phyloP scores from a whole-genome alignment of 2,797 vertebrate species.

The Linurgus olivaceus region DNA sequence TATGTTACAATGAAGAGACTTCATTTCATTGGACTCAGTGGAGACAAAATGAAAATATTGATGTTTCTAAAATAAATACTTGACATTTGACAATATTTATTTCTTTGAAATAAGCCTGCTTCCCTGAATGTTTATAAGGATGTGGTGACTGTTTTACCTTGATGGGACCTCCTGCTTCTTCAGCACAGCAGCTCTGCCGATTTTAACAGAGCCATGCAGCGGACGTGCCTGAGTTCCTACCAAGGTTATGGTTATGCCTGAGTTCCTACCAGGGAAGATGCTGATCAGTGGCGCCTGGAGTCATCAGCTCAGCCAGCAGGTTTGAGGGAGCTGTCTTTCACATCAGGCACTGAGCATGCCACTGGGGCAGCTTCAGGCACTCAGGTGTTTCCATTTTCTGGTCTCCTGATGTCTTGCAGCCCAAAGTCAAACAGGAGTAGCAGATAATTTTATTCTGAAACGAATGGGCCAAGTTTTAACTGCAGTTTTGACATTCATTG shows the following conservation, averaged over 20 bases:
- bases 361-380: neutral
- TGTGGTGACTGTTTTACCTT: neutral
- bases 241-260: neutral
- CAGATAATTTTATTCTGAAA: neutral
- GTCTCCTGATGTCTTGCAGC: neutral
- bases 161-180: neutral
- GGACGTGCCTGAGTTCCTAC: neutral
- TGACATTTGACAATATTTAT: neutral
- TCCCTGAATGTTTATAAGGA: neutral
- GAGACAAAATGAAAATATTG: neutral
- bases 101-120: neutral
- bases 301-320: neutral
- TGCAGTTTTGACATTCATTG: neutral
- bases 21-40: neutral
- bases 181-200: neutral
- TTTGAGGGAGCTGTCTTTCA: neutral
- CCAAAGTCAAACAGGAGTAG: neutral
- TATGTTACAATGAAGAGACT: neutral
- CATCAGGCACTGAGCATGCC: accelerated
- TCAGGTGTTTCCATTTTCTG: neutral
- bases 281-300: neutral
- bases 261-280: neutral
- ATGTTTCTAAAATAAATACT: neutral
- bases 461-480: neutral
- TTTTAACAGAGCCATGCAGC: neutral